phyloP scores from a whole-genome alignment of 2,888 invertebrate genomes.

The Timema cristinae region DNA sequence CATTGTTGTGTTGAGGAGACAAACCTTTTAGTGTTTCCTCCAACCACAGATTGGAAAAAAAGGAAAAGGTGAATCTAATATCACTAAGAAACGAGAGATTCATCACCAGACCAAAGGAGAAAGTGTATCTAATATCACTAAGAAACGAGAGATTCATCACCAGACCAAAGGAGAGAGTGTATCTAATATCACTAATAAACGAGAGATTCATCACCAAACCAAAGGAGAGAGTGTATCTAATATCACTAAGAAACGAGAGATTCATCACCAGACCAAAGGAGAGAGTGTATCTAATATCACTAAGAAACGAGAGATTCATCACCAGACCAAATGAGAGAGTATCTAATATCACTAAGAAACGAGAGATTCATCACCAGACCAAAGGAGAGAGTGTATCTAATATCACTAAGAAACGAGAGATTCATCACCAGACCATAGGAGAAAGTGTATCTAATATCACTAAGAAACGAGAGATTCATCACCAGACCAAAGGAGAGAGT shows the following conservation, averaged over 20 bases:
- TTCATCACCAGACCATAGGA: not conserved
- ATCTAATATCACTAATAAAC: too few relatives aligned
- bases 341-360: too few relatives aligned
- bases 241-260: too few relatives aligned
- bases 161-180: not conserved
- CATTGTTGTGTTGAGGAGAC: not conserved
- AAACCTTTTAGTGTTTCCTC: not conserved
- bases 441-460: not conserved
- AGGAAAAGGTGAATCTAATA: not conserved
- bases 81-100: too few relatives aligned
- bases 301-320: too few relatives aligned
- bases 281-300: not conserved
- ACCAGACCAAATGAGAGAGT: too few relatives aligned
- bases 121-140: not conserved
- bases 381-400: constrained; percentile 2
- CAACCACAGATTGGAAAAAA: not conserved
- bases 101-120: not conserved
- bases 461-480: too few relatives aligned
- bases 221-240: constrained; percentile 2
- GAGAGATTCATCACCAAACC: too few relatives aligned
- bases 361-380: too few relatives aligned
- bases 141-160: too few relatives aligned
- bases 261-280: not conserved
- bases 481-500: not conserved
- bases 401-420: too few relatives aligned